Percentiles rank a stretch among this genome's conserved stretches.
These are phyloP conservation scores for Muscicapa comitata DNA, from an alignment of 2,797 vertebrate species.

Conservation along the genomic window DNA sequence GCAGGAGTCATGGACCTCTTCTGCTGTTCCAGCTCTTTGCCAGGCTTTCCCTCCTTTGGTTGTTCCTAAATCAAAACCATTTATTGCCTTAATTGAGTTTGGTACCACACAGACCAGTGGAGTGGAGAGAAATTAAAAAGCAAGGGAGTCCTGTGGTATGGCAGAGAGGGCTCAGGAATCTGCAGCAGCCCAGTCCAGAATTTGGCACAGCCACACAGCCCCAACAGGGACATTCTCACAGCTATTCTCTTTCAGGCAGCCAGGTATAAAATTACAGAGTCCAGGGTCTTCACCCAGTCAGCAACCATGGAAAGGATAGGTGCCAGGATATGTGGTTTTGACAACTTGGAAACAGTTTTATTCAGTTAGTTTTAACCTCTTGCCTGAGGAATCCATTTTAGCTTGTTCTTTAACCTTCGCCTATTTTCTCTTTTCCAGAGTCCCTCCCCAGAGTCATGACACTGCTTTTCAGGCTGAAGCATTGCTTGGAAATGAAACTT, in stretches of 20 bases:
- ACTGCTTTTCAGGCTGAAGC: background rate
- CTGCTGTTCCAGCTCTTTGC: background rate
- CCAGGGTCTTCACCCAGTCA: background rate
- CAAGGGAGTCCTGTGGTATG: too few species aligned
- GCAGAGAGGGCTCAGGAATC: background rate
- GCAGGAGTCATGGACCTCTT: background rate
- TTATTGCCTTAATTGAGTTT: background rate
- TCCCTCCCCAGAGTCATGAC: background rate
- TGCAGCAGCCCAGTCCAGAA: background rate
- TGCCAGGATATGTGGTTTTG: background rate
- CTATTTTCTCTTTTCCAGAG: background rate
- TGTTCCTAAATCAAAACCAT: background rate
- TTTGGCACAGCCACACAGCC: accelerated
- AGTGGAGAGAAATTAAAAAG: background rate
- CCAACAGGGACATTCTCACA: background rate
- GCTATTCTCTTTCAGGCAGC: background rate
- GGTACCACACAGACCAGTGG: background rate
- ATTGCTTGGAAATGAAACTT: background rate
- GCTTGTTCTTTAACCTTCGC: background rate
- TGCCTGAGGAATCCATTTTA: background rate
- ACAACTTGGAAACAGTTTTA: background rate
- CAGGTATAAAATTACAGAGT: background rate
- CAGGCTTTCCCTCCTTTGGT: background rate
- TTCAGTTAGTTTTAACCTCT: background rate
- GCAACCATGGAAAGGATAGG: background rate